These are phyloP conservation scores for Styela plicata DNA, from an alignment of 23 tunicate species.

Conservation along the genomic window DNA sequence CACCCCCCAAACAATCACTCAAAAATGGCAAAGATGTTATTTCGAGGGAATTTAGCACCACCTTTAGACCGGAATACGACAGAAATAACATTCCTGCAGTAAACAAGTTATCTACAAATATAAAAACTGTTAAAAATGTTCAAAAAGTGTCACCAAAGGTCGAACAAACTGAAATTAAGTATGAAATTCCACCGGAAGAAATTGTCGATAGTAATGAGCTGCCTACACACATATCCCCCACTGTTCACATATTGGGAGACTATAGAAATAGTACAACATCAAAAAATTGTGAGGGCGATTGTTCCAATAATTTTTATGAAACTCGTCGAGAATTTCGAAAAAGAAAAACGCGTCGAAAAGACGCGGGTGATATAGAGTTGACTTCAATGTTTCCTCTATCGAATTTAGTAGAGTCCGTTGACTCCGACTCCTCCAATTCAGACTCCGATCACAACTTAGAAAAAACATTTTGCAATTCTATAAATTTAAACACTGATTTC, in stretches of 20 bases:
- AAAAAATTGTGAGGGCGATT: background rate
- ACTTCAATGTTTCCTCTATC: slow-evolving; percentile 11
- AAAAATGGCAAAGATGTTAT: background rate
- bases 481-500: background rate
- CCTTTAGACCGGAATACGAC: background rate
- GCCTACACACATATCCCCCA: slow-evolving; percentile 2
- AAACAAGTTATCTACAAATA: background rate
- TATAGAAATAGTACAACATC: background rate
- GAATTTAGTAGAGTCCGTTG: slow-evolving; percentile 1
- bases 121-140: background rate
- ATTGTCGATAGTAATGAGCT: background rate
- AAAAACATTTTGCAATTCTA: slow-evolving; percentile 1
- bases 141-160: background rate
- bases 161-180: background rate
- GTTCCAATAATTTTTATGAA: slow-evolving; percentile 3
- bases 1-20: background rate
- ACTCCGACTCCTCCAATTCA: slow-evolving; percentile 11
- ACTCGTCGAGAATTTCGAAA: slow-evolving; percentile 13
- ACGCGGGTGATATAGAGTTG: slow-evolving; percentile 1
- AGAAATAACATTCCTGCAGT: background rate
- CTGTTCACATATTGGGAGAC: background rate
- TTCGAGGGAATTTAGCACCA: background rate
- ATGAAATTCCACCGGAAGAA: background rate
- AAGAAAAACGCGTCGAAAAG: slow-evolving; percentile 23
- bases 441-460: background rate